Percentiles rank a stretch among this genome's conserved stretches.
These are phyloP conservation scores for Rhodinocichla rosea DNA, from an alignment of 2,113 vertebrate species.

Conservation along the genomic window DNA sequence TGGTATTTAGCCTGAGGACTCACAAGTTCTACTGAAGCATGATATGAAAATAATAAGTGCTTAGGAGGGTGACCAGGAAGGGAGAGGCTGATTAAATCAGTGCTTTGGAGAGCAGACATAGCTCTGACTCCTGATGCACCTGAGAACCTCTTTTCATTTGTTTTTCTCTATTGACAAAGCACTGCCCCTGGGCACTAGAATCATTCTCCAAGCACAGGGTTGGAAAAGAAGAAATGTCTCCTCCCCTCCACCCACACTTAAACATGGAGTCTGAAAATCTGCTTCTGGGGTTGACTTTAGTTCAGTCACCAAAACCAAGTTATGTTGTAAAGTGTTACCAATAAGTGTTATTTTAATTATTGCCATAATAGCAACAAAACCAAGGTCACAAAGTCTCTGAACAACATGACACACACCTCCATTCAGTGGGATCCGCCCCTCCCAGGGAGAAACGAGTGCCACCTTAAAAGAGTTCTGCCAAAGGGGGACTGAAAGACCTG, in stretches of 20 bases:
- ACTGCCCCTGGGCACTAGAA: neutral
- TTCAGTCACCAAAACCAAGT: neutral
- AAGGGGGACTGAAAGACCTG: neutral
- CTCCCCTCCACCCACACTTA: neutral
- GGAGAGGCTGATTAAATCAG: neutral
- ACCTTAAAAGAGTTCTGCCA: neutral
- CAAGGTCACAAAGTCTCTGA: neutral
- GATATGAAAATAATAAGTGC: neutral
- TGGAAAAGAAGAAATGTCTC: neutral
- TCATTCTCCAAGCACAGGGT: neutral
- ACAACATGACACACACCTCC: neutral
- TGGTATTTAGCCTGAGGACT: neutral
- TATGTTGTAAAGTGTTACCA: neutral
- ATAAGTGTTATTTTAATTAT: constrained; percentile 9
- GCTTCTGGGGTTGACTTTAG: neutral
- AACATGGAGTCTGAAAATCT: neutral
- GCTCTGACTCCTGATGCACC: neutral
- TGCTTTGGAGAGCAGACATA: neutral
- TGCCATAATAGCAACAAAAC: neutral
- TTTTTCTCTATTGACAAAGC: neutral
- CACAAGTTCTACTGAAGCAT: neutral
- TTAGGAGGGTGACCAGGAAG: neutral
- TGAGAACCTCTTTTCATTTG: neutral
- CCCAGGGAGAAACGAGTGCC: neutral
- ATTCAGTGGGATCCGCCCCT: neutral